Conservation (phyloP, 2,888 invertebrate genomes). For the Polydesmus complanatus region DNA sequence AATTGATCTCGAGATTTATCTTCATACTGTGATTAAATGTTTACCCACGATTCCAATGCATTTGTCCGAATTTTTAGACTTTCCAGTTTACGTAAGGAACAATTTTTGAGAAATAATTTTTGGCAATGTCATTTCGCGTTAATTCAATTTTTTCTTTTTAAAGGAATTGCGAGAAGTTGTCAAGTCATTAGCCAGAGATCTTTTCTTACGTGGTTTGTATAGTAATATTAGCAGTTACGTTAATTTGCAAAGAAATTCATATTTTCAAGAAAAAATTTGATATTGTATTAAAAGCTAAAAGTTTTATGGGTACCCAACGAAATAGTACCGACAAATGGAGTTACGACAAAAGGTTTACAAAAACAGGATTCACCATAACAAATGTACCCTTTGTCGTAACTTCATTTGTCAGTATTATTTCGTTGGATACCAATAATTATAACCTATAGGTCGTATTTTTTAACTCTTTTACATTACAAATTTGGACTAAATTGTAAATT, state of each 20-base stretch:
- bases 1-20: slow-evolving; percentile 16
- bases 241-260: not conserved
- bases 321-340: too few species aligned
- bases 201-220: slow-evolving; percentile 14
- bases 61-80: slow-evolving; percentile 14
- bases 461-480: too few species aligned
- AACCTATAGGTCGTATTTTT: too few species aligned
- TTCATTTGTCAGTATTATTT: too few species aligned
- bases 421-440: too few species aligned
- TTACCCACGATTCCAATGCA: slow-evolving; percentile 11
- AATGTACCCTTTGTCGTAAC: too few species aligned
- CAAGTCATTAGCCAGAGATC: slow-evolving; percentile 9
- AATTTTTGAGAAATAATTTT: not conserved
- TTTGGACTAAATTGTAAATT: too few species aligned
- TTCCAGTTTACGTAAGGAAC: slow-evolving; percentile 15
- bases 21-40: slow-evolving; percentile 10
- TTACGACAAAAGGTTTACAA: too few species aligned
- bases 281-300: too few species aligned
- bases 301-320: too few species aligned
- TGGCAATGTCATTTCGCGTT: not conserved
- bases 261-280: not conserved
- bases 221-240: not conserved
- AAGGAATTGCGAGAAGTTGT: slow-evolving; percentile 17
- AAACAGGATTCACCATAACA: too few species aligned
- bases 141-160: not conserved